Percentiles rank a stretch among this genome's conserved stretches.
phyloP scores from a whole-genome alignment of 2,888 invertebrate genomes.

The Drosophila pegasa region DNA sequence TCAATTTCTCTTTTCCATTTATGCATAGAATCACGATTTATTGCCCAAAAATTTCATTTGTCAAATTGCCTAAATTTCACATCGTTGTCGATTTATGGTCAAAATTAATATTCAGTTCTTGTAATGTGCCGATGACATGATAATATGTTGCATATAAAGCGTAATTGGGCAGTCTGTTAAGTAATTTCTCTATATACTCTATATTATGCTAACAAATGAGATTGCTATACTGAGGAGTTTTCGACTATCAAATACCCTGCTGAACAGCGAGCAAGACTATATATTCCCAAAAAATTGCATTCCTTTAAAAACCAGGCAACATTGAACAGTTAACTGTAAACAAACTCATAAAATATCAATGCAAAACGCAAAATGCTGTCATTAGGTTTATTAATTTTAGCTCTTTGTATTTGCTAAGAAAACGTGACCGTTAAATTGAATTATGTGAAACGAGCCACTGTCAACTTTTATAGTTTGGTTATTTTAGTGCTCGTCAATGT shows the following conservation, averaged over 20 bases:
- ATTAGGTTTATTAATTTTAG: conserved; percentile 32
- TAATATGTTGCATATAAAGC: not conserved
- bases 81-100: conserved; percentile 32
- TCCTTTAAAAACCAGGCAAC: not conserved
- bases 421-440: conserved; percentile 73
- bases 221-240: not conserved
- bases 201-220: not conserved
- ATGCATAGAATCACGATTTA: conserved; percentile 22
- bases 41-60: conserved; percentile 14
- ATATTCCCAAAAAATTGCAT: not conserved
- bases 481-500: conserved; percentile 21
- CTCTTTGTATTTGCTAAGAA: conserved; percentile 40
- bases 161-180: no score
- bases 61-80: conserved; percentile 9
- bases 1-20: not conserved
- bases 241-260: no score
- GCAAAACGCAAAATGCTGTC: conserved; percentile 2
- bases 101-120: conserved; percentile 63
- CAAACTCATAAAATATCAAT: not conserved
- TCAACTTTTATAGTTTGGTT: conserved; percentile 34
- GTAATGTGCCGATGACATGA: conserved; percentile 21
- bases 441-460: conserved; percentile 45
- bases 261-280: no score
- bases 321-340: not conserved
- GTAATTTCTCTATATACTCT: not conserved